A percentile compares a stretch with the other conserved stretches of the same genome.
phyloP scores from a whole-genome alignment of 1,140 invertebrate species.

The Euwallacea similis region DNA sequence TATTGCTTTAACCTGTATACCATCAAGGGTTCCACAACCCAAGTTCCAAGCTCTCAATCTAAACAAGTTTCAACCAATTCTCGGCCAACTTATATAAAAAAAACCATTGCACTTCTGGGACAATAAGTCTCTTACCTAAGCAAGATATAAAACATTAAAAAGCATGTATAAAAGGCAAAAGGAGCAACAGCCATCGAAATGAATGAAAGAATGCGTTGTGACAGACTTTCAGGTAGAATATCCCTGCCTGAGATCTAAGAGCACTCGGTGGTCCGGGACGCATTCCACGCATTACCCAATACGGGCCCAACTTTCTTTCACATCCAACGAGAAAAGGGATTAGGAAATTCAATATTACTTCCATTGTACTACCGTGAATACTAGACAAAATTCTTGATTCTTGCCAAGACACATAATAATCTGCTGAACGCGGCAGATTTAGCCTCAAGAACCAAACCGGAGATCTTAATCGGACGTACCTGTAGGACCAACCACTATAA shows the following conservation, averaged over 20 bases:
- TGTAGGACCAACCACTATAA: constrained; percentile 26
- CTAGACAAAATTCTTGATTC: not conserved
- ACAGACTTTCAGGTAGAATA: constrained; percentile 35
- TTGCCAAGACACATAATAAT: not conserved
- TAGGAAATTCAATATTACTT: constrained; percentile 15
- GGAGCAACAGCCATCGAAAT: constrained; percentile 17
- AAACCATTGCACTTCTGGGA: not conserved
- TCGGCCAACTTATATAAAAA: too few relatives aligned
- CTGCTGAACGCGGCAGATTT: constrained; percentile 15
- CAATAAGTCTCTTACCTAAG: constrained; percentile 13
- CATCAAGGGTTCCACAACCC: too few relatives aligned
- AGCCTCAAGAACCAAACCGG: constrained; percentile 1
- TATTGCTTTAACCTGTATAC: too few relatives aligned
- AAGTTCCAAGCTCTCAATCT: too few relatives aligned
- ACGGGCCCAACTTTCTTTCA: constrained; percentile 13
- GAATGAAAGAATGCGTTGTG: constrained; percentile 35
- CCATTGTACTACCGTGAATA: too few relatives aligned
- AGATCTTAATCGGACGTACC: constrained; percentile 32
- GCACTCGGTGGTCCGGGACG: constrained; percentile 33
- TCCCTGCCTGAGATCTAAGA: constrained; percentile 22
- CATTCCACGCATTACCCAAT: constrained; percentile 36
- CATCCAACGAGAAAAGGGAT: constrained; percentile 5
- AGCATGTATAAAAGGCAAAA: constrained; percentile 21
- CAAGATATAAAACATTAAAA: constrained; percentile 29
- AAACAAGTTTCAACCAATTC: too few relatives aligned